These are phyloP conservation scores for Dasysyrphus tricinctus DNA, from an alignment of 2,888 invertebrate species.

Conservation along the genomic window DNA sequence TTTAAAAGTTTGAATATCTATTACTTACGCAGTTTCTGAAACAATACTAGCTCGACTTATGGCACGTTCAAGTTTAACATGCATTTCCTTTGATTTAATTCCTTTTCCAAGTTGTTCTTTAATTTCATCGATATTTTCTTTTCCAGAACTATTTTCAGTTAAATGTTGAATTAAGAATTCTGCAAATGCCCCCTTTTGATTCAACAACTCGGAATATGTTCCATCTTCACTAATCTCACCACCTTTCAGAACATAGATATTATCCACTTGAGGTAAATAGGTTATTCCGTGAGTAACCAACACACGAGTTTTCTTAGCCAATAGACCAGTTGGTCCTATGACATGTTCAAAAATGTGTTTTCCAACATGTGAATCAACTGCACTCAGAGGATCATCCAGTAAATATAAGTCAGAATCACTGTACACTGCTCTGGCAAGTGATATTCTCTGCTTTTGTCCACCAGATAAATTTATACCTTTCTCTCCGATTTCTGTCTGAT, in stretches of 20 bases:
- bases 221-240: constrained; percentile 95
- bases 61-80: constrained; percentile 88
- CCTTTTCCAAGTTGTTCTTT: constrained; percentile 90
- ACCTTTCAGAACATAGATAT: constrained; percentile 94
- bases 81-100: constrained; percentile 87
- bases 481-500: constrained; percentile 99
- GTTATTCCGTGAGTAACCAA: constrained; percentile 98
- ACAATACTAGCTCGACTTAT: constrained; percentile 86
- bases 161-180: constrained; percentile 93
- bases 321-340: constrained; percentile 91
- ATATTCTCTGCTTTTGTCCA: constrained; percentile 96
- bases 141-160: constrained; percentile 87
- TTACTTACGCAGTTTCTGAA: constrained; percentile 87
- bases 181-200: constrained; percentile 93
- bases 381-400: constrained; percentile 97
- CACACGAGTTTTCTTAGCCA: constrained; percentile 92
- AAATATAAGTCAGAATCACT: constrained; percentile 94
- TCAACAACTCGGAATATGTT: constrained; percentile 94
- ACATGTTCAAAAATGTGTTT: constrained; percentile 98
- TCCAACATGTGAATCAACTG: constrained; percentile 98
- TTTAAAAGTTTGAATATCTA: too few relatives aligned
- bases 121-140: constrained; percentile 87
- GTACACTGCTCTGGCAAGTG: constrained; percentile 96
- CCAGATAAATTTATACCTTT: constrained; percentile 92
- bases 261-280: constrained; percentile 94